Base-by-base conservation (phyloP, 2,888 invertebrate genomes). In the Drosophila buzzatii region DNA sequence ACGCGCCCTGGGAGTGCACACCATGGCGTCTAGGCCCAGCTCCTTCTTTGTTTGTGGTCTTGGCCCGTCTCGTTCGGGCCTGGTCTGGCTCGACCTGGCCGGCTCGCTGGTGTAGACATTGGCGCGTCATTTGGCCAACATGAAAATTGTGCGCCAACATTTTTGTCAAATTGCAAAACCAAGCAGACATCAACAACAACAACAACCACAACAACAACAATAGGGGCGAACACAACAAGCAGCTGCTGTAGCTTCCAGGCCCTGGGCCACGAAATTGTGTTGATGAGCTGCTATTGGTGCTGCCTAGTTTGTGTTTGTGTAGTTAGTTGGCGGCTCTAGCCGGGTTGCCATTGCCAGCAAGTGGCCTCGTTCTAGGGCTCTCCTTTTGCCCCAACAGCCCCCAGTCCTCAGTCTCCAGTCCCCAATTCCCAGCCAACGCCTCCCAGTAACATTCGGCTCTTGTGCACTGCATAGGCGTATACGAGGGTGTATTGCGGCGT, bases 41-140 rank as follows among this genome's bases (percentile, higher is more conserved):
- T 23, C 12, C 37, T n/a, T 41, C 16, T 60, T 8, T 14, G 4
- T 37, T 39, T 62, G 56, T 10, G 70, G 57, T 64, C 58, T 70
- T 39, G 56, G 49, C 3, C 45, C 57, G 64, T 3, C 3, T 27
- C 23, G 23, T 27, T 27, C 23, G 3, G 31, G 7, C 14, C 47
- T 53, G 58, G 44, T 31, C 27, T 41, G 41, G 41, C 53, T 59
- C 18, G 56, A 47, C 10, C 45, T 61, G 52, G 18, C 23, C 55
- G 56, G 58, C 53, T 49, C 55, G 41, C 16, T 41, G 41, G 53
- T 76, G 69, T 77, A 75, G 75, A 67, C 77, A 73, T 78, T 77
- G 82, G 76, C 81, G 78, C 76, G 79, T 79, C 85, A 85, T 81
- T 82, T 73, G 81, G 73, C 80, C 70, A 73, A 81, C 82, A 82